These are phyloP conservation scores for Pterocles orientalis DNA, from an alignment of 2,113 vertebrate genomes.

Conservation along the genomic window DNA sequence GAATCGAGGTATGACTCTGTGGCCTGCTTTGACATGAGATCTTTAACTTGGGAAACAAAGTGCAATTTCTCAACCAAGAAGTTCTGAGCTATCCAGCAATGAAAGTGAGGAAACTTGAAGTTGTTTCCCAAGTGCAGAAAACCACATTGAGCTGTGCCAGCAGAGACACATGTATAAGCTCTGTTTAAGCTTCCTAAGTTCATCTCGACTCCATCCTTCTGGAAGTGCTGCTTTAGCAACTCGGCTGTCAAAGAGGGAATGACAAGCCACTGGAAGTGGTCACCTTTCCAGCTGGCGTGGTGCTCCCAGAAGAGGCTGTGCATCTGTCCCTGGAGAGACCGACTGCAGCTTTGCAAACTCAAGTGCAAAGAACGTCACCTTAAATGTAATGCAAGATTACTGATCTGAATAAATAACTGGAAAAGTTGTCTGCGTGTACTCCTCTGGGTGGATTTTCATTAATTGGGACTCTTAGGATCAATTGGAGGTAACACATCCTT, in stretches of 20 bases:
- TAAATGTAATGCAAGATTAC: neutral
- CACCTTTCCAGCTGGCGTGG: constrained; percentile 37
- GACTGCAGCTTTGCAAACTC: neutral
- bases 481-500: neutral
- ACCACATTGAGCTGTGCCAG: neutral
- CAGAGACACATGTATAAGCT: neutral
- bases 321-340: neutral
- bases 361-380: neutral
- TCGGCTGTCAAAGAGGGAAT: constrained; percentile 27
- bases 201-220: neutral
- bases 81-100: neutral
- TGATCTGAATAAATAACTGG: neutral
- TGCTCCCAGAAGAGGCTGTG: neutral
- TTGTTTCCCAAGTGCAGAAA: neutral
- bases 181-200: constrained; percentile 2
- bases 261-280: constrained; percentile 36
- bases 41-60: neutral
- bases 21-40: neutral
- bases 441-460: neutral
- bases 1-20: neutral
- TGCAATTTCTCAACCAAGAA: neutral
- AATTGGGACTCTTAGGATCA: neutral
- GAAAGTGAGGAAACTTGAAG: neutral
- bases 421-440: neutral
- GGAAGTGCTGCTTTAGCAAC: neutral